phyloP scores from a whole-genome alignment of 2,888 invertebrate genomes.

The Andrena fulva region DNA sequence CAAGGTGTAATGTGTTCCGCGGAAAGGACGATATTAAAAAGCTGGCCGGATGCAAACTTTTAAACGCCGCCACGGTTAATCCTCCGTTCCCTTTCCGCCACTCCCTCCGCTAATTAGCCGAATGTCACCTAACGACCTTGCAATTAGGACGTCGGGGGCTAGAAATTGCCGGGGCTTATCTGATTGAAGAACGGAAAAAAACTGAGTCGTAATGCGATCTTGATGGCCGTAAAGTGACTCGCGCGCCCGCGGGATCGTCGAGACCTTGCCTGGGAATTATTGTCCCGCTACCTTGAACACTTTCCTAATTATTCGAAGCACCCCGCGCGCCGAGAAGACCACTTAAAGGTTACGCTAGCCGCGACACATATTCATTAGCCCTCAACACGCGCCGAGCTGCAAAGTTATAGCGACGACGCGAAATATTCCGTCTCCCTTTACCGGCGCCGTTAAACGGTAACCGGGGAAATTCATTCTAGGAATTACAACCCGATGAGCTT shows the following conservation, averaged over 20 bases:
- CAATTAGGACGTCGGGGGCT: slow-evolving; percentile 19
- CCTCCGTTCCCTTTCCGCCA: background rate
- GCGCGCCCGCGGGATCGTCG: slow-evolving; percentile 3
- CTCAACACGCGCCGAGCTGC: background rate
- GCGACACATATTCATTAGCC: background rate
- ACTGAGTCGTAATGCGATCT: slow-evolving; percentile 20
- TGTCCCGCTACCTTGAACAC: slow-evolving; percentile 22
- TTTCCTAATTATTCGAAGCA: slow-evolving; percentile 24
- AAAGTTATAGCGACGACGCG: background rate
- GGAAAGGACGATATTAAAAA: slow-evolving; percentile 41
- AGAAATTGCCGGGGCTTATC: slow-evolving; percentile 17
- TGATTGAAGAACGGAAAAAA: slow-evolving; percentile 15
- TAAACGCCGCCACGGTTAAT: background rate
- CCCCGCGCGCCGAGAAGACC: background rate
- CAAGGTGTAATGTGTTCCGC: slow-evolving; percentile 30
- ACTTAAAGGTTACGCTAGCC: background rate
- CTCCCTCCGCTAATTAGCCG: slow-evolving; percentile 29
- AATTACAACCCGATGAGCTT: background rate
- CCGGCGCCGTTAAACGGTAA: background rate
- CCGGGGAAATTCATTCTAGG: background rate
- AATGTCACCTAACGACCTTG: slow-evolving; percentile 27
- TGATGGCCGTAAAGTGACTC: slow-evolving; percentile 6
- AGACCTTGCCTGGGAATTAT: slow-evolving; percentile 18
- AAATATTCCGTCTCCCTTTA: background rate
- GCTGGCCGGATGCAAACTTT: slow-evolving; percentile 29